phyloP scores from a whole-genome alignment of 2,888 invertebrate genomes.

The Acrocyrtus sp. region DNA sequence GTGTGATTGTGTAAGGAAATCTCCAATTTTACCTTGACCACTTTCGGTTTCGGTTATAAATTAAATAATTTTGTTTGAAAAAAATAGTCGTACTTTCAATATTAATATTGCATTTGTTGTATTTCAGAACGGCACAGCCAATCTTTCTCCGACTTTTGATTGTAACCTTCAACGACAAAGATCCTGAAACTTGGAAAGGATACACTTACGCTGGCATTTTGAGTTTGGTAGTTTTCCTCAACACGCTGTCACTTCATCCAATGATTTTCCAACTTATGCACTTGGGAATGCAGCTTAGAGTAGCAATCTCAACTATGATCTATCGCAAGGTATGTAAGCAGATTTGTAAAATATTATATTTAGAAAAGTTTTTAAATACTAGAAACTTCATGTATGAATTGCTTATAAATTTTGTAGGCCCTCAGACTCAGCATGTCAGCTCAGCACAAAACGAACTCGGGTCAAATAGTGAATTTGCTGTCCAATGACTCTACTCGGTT shows the following conservation, averaged over 20 bases:
- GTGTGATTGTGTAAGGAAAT: conserved; percentile 21
- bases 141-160: conserved; percentile 40
- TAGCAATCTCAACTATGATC: conserved; percentile 37
- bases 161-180: conserved; percentile 33
- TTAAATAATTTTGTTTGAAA: neutral
- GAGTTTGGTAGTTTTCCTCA: conserved; percentile 18
- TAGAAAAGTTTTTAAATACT: too few relatives aligned
- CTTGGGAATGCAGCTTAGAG: conserved; percentile 38
- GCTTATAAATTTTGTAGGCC: too few relatives aligned
- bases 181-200: conserved; percentile 3
- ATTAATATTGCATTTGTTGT: neutral
- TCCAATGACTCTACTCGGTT: conserved; percentile 43
- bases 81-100: neutral
- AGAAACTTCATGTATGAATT: too few relatives aligned
- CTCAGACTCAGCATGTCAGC: conserved; percentile 50
- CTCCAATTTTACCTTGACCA: neutral
- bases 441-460: conserved; percentile 40
- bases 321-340: conserved; percentile 42
- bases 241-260: conserved; percentile 38
- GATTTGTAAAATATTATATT: neutral
- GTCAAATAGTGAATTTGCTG: conserved; percentile 42
- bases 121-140: conserved; percentile 18
- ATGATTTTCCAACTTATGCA: conserved; percentile 31
- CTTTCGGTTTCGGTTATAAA: neutral
- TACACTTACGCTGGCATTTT: conserved; percentile 30